Conservation (phyloP, 2,888 invertebrate species). For the Spilarctia lutea region DNA sequence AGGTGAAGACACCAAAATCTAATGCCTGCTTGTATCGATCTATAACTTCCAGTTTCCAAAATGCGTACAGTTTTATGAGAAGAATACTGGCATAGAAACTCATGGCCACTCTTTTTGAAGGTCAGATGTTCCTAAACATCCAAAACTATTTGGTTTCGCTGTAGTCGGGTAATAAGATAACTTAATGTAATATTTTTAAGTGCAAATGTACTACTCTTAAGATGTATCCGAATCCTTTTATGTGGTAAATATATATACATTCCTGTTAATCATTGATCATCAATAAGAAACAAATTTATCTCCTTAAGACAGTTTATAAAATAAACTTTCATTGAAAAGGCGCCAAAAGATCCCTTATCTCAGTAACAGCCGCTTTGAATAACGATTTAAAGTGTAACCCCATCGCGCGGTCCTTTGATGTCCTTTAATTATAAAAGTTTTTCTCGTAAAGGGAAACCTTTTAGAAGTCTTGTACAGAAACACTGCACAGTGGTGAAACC, state of each 20-base stretch:
- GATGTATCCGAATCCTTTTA: background rate
- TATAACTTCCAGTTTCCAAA: no score
- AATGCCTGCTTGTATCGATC: no score
- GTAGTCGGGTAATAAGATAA: no score
- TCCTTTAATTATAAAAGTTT: conserved; percentile 86
- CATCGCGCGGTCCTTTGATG: conserved; percentile 82
- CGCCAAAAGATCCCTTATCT: conserved; percentile 81
- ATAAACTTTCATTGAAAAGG: conserved; percentile 77
- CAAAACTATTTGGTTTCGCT: no score
- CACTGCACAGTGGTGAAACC: conserved; percentile 55
- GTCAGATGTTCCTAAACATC: no score
- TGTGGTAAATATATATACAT: background rate
- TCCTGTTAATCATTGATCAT: background rate
- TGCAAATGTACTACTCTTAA: background rate
- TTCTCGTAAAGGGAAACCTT: conserved; percentile 78
- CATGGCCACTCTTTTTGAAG: no score
- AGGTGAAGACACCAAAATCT: no score
- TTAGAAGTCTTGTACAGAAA: conserved; percentile 60
- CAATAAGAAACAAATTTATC: conserved; percentile 63
- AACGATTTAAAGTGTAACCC: conserved; percentile 84
- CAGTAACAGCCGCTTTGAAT: conserved; percentile 81
- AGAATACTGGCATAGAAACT: no score
- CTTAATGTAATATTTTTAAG: background rate
- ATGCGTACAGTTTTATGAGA: no score
- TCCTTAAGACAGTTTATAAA: conserved; percentile 76